Percentiles rank a stretch among this genome's conserved stretches.
phyloP scores from a whole-genome alignment of 2,113 vertebrate genomes.

The Gadus chalcogrammus region DNA sequence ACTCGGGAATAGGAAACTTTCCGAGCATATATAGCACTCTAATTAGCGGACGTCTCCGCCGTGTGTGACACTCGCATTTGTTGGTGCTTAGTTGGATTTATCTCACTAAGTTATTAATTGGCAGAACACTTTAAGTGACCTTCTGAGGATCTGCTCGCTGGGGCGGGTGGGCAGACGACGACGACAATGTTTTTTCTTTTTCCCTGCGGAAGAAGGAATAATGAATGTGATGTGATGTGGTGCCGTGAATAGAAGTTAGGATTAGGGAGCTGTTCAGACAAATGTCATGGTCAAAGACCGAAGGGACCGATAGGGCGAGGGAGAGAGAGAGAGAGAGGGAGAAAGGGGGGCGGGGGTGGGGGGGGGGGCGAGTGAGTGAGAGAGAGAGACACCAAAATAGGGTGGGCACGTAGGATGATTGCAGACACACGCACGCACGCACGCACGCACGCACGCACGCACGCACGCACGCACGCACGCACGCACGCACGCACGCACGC shows the following conservation, averaged over 20 bases:
- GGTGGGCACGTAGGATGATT: neutral
- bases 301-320: slow-evolving; percentile 17
- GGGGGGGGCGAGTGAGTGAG: neutral
- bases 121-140: slow-evolving; percentile 26
- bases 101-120: slow-evolving; percentile 35
- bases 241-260: slow-evolving; percentile 34
- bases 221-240: slow-evolving; percentile 14
- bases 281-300: slow-evolving; percentile 34
- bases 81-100: slow-evolving; percentile 4
- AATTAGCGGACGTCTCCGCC: slow-evolving; percentile 32
- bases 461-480: slow-evolving; percentile 10
- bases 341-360: neutral
- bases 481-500: slow-evolving; percentile 20
- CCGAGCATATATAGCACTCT: slow-evolving; percentile 22
- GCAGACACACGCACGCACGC: neutral
- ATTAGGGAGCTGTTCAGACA: slow-evolving; percentile 54
- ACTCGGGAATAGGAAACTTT: slow-evolving; percentile 23
- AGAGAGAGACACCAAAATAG: neutral
- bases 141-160: slow-evolving; percentile 15
- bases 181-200: slow-evolving; percentile 16
- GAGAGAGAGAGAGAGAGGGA: neutral
- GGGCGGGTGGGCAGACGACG: neutral
- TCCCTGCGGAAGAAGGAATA: slow-evolving; percentile 3
- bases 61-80: slow-evolving; percentile 14
- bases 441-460: slow-evolving; percentile 12